Evolutionary conservation across 2,888 invertebrate genomes (phyloP).

Genomic region (Agapostemon virescens): DNA sequence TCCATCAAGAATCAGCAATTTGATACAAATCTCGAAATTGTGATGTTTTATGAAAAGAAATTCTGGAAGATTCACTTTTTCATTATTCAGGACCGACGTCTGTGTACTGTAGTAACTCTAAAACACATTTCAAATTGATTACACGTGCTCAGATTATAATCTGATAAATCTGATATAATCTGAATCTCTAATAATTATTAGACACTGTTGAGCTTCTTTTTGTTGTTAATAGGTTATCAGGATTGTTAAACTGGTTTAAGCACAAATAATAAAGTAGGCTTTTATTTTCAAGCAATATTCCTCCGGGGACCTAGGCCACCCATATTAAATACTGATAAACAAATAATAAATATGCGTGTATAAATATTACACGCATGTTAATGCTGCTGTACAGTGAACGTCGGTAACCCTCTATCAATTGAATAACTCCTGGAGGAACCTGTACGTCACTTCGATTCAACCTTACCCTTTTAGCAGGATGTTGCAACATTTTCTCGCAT

Average conservation of each 20-base stretch:
- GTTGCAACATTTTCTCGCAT: neutral
- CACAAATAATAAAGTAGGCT: no score
- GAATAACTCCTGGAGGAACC: neutral
- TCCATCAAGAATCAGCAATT: neutral
- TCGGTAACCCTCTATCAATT: neutral
- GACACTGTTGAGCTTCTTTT: no score
- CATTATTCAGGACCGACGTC: neutral
- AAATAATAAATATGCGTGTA: no score
- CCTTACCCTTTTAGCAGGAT: neutral
- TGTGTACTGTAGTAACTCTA: neutral
- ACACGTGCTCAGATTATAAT: no score
- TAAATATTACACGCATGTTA: neutral
- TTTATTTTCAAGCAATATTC: no score
- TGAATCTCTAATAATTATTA: no score
- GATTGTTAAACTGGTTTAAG: no score
- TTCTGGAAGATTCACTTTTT: neutral
- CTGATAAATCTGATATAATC: no score
- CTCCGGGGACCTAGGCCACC: no score
- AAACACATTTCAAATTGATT: neutral
- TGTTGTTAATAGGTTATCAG: no score
- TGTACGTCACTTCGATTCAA: neutral
- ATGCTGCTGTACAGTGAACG: neutral
- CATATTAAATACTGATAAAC: no score
- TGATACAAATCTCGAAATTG: neutral
- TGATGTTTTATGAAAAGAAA: neutral